Conservation (phyloP, 2,113 vertebrate genomes). For the Saccopteryx leptura region DNA sequence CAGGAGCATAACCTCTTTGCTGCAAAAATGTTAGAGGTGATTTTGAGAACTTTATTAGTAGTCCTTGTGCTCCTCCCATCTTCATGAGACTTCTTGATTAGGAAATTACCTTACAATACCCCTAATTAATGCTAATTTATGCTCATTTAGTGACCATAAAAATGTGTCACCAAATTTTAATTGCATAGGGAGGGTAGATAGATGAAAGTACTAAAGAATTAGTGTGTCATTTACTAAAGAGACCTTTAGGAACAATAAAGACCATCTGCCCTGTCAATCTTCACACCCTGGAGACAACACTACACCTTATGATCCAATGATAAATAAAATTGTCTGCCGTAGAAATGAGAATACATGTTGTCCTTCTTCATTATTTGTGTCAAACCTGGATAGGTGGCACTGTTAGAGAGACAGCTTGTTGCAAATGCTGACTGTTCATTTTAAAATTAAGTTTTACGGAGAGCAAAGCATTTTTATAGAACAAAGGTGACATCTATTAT, state of each 20-base stretch:
- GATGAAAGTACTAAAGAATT: constrained; percentile 87
- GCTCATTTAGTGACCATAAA: constrained; percentile 86
- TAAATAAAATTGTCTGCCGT: constrained; percentile 81
- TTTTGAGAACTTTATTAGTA: constrained; percentile 77
- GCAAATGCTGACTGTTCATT: constrained; percentile 80
- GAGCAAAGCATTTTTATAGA: constrained; percentile 82
- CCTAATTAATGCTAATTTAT: constrained; percentile 86
- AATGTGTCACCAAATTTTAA: constrained; percentile 87
- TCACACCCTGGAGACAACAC: constrained; percentile 69
- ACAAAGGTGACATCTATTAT: constrained; percentile 83
- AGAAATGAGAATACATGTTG: constrained; percentile 74
- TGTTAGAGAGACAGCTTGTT: constrained; percentile 75
- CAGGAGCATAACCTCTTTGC: neutral
- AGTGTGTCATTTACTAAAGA: constrained; percentile 87
- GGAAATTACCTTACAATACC: constrained; percentile 78
- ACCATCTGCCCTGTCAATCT: constrained; percentile 85
- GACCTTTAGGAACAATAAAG: constrained; percentile 87
- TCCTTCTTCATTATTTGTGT: constrained; percentile 75
- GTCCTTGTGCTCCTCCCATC: constrained; percentile 39
- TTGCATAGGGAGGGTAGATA: constrained; percentile 85
- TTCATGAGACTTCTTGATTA: constrained; percentile 72
- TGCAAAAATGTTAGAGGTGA: constrained; percentile 67
- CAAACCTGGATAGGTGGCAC: constrained; percentile 70
- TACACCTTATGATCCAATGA: constrained; percentile 81
- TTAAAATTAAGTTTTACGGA: constrained; percentile 82